These are phyloP conservation scores for Echinops telfairi DNA, from an alignment of 2,113 vertebrate species.

Conservation along the genomic window DNA sequence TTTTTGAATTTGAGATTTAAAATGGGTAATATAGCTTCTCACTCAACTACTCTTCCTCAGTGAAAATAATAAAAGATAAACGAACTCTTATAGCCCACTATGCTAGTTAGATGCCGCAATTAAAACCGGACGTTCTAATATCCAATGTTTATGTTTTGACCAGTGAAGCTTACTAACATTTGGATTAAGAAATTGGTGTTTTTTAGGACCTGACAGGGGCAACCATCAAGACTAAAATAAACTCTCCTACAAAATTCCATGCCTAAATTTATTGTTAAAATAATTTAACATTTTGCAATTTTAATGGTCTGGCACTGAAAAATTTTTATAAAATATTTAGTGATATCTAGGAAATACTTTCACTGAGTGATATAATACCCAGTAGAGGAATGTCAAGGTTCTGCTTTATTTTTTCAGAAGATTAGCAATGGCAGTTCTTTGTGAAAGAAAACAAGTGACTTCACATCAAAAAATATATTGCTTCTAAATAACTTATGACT, in stretches of 20 bases:
- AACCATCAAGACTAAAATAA: neutral
- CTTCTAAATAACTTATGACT: neutral
- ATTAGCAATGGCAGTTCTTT: neutral
- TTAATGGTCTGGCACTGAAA: neutral
- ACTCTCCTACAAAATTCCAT: neutral
- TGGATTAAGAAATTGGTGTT: neutral
- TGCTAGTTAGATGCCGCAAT: neutral
- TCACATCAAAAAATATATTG: neutral
- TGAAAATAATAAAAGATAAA: neutral
- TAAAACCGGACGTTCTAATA: neutral
- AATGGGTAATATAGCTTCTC: neutral
- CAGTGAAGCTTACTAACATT: neutral
- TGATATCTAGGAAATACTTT: neutral
- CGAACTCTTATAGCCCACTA: neutral
- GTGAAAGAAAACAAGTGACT: neutral
- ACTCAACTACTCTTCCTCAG: neutral
- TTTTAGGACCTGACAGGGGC: neutral
- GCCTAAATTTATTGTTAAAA: neutral
- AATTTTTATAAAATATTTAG: slow-evolving; percentile 32
- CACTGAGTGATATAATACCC: neutral
- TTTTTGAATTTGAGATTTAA: neutral
- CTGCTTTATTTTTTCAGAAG: neutral
- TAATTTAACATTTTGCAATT: neutral
- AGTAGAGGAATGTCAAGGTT: neutral
- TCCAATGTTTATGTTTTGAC: neutral